A percentile compares a stretch with the other conserved stretches of the same genome.
phyloP scores from a whole-genome alignment of 37 sponge, comb jelly and placozoan species.

The Crambe crambe region DNA sequence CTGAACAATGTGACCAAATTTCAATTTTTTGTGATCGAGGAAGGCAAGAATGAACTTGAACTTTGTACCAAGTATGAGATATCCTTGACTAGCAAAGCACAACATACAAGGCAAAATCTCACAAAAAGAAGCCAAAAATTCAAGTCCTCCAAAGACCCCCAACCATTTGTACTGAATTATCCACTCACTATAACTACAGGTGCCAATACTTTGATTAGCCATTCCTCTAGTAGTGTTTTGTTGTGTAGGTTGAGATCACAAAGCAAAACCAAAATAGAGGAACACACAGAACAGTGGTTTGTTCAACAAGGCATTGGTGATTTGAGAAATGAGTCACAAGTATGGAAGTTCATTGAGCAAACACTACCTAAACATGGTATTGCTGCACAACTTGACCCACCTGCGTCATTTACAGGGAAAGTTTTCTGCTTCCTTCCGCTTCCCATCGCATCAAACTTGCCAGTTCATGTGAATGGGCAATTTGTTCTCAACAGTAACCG shows the following conservation, averaged over 20 bases:
- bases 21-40: background rate
- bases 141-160: background rate
- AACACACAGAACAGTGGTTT: constrained; percentile 53
- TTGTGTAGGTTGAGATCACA: too few relatives aligned
- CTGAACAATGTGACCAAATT: background rate
- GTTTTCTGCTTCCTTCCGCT: constrained; percentile 77
- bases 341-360: constrained; percentile 26
- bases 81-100: too few relatives aligned
- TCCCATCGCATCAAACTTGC: constrained; percentile 36
- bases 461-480: constrained; percentile 80
- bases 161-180: constrained; percentile 9
- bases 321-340: background rate
- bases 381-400: constrained; percentile 40
- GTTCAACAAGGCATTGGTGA: constrained; percentile 70
- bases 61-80: too few relatives aligned
- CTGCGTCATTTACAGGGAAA: constrained; percentile 31
- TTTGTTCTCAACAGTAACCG: constrained; percentile 63
- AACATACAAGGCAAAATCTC: too few relatives aligned
- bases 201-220: too few relatives aligned
- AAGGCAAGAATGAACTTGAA: background rate
- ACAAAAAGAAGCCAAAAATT: too few relatives aligned
- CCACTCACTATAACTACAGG: background rate
- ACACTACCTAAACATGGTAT: constrained; percentile 60
- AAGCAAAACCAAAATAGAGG: too few relatives aligned
- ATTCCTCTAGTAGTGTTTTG: too few relatives aligned